These are phyloP conservation scores for Pristionchus arcanus DNA, from an alignment of 2,888 invertebrate species.

Conservation along the genomic window DNA sequence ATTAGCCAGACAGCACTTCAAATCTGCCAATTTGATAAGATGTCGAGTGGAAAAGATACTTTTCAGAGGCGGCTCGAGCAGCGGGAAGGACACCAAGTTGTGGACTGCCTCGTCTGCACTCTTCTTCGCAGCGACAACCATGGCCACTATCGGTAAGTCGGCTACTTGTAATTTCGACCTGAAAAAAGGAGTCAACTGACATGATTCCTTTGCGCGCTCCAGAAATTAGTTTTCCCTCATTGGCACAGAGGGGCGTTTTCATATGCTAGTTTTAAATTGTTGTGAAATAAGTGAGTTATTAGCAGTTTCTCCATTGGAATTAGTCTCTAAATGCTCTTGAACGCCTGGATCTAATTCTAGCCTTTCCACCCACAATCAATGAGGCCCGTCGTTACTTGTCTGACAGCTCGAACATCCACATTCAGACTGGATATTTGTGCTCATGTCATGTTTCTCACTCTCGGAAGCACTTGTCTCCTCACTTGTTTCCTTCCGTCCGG, in stretches of 20 bases:
- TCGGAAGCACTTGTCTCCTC: background rate
- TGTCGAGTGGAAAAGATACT: background rate
- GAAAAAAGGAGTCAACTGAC: no score
- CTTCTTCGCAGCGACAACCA: conserved; percentile 79
- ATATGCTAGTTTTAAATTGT: no score
- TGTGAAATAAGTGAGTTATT: no score
- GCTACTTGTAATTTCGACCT: no score
- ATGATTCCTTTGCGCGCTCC: no score
- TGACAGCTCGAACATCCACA: background rate
- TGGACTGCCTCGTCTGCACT: conserved; percentile 78
- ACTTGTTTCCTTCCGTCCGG: background rate
- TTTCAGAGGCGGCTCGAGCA: conserved; percentile 63
- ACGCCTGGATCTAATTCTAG: background rate
- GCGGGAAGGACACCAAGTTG: conserved; percentile 74
- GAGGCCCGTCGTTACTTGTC: background rate
- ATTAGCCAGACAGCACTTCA: no score
- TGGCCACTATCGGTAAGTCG: conserved; percentile 80
- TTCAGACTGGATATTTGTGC: background rate
- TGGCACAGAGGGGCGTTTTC: no score
- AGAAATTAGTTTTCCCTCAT: no score
- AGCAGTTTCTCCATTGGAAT: no score
- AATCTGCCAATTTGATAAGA: no score
- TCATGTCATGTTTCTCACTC: background rate
- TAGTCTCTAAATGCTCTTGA: background rate
- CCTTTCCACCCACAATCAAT: background rate